Conservation (phyloP, 2,888 invertebrate species). For the Polyploca ridens region DNA sequence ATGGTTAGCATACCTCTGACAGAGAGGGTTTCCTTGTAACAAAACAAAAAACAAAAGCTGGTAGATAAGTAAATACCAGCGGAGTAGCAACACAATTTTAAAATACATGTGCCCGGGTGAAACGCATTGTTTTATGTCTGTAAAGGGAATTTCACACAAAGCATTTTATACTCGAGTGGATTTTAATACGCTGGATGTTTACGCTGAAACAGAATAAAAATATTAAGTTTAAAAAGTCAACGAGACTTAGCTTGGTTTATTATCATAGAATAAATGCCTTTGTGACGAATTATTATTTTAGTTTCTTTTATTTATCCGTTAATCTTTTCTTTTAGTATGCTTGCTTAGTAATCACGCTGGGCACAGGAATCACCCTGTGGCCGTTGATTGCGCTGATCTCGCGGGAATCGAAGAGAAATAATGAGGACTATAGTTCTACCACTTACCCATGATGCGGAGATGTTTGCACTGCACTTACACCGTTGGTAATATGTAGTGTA, state of each 20-base stretch:
- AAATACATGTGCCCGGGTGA: background rate
- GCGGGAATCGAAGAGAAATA: too few relatives aligned
- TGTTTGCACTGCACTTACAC: too few relatives aligned
- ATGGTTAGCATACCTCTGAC: slow-evolving; percentile 16
- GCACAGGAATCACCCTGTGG: too few relatives aligned
- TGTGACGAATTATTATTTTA: too few relatives aligned
- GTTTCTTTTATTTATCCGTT: too few relatives aligned
- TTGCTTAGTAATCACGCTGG: too few relatives aligned
- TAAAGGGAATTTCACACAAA: slow-evolving; percentile 9
- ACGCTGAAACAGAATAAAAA: background rate
- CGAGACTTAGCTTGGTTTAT: background rate
- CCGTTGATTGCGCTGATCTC: too few relatives aligned
- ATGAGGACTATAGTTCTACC: too few relatives aligned
- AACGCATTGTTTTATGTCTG: slow-evolving; percentile 6
- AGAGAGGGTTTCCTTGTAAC: slow-evolving; percentile 32
- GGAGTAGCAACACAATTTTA: background rate
- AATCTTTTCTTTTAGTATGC: too few relatives aligned
- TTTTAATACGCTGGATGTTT: background rate
- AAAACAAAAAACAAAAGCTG: slow-evolving; percentile 21
- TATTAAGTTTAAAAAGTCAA: background rate
- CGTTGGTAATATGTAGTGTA: too few relatives aligned
- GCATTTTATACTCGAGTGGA: slow-evolving; percentile 4
- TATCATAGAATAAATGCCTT: background rate
- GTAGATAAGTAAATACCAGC: background rate
- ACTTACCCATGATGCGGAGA: too few relatives aligned